These are phyloP conservation scores for Tenthredo scrophulariae DNA, from an alignment of 2,888 invertebrate genomes.

Conservation along the genomic window DNA sequence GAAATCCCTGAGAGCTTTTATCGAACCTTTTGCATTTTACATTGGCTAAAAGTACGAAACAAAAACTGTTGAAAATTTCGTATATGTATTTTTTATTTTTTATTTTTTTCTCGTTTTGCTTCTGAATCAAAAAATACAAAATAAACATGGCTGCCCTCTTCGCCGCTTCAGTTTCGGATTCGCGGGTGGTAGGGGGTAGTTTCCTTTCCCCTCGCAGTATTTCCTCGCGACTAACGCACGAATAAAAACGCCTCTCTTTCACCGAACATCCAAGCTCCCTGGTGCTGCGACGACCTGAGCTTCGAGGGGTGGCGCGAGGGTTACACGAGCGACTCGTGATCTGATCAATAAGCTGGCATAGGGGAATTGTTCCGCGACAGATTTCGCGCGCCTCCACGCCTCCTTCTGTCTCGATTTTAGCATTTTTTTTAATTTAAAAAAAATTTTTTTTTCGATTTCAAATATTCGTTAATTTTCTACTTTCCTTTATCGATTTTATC, in stretches of 20 bases:
- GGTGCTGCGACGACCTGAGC: constrained; percentile 42
- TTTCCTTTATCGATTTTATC: neutral
- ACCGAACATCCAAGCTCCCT: constrained; percentile 1
- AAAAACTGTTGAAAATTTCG: neutral
- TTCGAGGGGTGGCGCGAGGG: constrained; percentile 66
- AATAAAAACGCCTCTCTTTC: constrained; percentile 73
- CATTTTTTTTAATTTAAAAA: neutral
- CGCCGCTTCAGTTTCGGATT: neutral
- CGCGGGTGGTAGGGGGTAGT: constrained; percentile 21
- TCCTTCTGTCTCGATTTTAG: neutral
- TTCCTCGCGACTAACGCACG: constrained; percentile 65
- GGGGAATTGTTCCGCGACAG: constrained; percentile 69
- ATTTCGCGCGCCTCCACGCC: constrained; percentile 25
- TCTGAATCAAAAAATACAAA: neutral
- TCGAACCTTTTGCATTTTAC: neutral
- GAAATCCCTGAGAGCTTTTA: neutral
- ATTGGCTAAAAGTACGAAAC: neutral
- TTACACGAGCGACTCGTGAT: constrained; percentile 74
- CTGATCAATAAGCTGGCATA: constrained; percentile 76
- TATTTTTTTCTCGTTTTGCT: too few species aligned
- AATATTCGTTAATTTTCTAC: neutral
- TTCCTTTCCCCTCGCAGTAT: constrained; percentile 2
- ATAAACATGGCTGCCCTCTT: constrained; percentile 28
- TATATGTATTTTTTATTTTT: neutral
- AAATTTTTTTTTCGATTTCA: neutral